Evolutionary conservation across 2,797 vertebrate genomes (phyloP).

Genomic region (Pelochelys cantorii): DNA sequence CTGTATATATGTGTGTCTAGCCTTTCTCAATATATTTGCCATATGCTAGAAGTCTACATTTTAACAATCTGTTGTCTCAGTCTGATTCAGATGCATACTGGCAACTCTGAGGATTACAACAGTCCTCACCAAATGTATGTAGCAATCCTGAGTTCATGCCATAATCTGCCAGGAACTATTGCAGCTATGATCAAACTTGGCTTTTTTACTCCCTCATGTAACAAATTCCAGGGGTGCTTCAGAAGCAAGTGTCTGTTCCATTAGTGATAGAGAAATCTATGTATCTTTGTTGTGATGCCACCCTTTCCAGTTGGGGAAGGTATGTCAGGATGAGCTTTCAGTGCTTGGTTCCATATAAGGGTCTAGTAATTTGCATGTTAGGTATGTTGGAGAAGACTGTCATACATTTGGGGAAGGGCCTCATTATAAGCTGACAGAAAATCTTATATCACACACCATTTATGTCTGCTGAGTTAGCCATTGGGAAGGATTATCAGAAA

Average conservation of each 20-base stretch:
- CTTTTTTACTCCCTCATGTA: neutral
- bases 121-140: neutral
- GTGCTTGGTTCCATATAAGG: neutral
- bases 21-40: neutral
- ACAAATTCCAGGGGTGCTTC: neutral
- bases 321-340: neutral
- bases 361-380: neutral
- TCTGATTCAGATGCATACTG: neutral
- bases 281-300: neutral
- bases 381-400: neutral
- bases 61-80: neutral
- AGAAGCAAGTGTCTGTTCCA: neutral
- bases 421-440: neutral
- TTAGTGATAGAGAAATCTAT: neutral
- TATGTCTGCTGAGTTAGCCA: neutral
- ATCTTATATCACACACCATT: neutral
- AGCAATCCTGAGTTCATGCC: neutral
- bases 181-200: neutral
- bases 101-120: neutral
- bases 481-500: neutral
- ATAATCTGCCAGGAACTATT: neutral
- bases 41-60: neutral
- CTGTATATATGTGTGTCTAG: neutral
- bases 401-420: neutral
- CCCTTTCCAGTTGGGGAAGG: neutral